Conservation (phyloP, 1,140 invertebrate species). For the Galleria mellonella region DNA sequence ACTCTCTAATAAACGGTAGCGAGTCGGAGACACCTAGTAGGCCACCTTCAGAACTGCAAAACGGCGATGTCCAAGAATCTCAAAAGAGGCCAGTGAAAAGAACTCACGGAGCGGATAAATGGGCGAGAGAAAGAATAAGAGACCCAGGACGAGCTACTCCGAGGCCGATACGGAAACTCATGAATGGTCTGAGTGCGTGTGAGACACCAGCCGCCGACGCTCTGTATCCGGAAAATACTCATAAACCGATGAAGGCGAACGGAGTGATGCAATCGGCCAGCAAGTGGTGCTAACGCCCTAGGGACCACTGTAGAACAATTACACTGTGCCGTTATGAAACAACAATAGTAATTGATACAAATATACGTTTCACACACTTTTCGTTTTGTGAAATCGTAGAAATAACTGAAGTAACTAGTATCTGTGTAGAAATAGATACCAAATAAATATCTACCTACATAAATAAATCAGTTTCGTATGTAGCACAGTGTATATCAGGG, state of each 20-base stretch:
- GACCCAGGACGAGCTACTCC: conserved; percentile 42
- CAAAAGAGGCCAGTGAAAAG: conserved; percentile 51
- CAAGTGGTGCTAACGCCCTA: conserved; percentile 40
- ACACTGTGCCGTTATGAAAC: neutral
- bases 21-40: conserved; percentile 46
- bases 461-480: no score
- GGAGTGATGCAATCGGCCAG: conserved; percentile 4
- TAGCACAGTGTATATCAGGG: no score
- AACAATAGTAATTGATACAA: no score
- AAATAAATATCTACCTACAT: no score
- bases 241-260: no score
- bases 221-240: conserved; percentile 38
- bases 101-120: conserved; percentile 44
- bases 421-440: no score
- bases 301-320: neutral
- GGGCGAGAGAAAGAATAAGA: conserved; percentile 32
- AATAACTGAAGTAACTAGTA: no score
- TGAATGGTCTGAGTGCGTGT: conserved; percentile 33
- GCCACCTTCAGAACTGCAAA: conserved; percentile 33
- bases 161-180: conserved; percentile 29
- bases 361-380: no score
- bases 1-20: conserved; percentile 78
- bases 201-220: conserved; percentile 50
- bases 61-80: conserved; percentile 17
- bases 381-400: no score